Conservation (phyloP, 2,113 vertebrate genomes). For the Salvelinus fontinalis region DNA sequence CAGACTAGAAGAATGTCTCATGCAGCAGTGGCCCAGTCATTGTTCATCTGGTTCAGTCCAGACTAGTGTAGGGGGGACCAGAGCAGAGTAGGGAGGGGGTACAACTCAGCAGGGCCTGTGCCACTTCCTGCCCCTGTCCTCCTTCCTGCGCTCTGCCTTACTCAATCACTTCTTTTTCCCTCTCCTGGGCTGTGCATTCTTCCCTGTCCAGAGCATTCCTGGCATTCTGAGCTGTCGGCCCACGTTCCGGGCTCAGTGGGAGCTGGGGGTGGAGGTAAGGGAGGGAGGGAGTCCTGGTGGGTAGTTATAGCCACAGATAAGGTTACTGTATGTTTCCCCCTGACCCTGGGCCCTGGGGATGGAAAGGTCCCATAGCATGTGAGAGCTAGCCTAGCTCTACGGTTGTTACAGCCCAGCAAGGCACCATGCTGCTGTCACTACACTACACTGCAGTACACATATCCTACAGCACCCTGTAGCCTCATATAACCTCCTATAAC, state of each 20-base stretch:
- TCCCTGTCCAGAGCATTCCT: slow-evolving; percentile 8
- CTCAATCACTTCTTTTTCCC: not conserved
- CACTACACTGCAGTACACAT: not conserved
- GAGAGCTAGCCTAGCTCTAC: not conserved
- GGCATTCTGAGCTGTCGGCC: not conserved
- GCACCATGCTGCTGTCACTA: not conserved
- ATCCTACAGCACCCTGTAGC: not conserved
- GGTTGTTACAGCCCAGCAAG: not conserved
- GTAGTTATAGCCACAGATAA: not conserved
- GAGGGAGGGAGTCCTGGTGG: not conserved
- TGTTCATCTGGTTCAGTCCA: too few species aligned
- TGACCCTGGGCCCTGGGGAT: not conserved
- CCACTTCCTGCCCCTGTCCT: slow-evolving; percentile 5
- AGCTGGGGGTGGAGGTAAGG: not conserved
- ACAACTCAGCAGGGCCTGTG: not conserved
- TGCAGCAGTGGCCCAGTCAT: too few species aligned
- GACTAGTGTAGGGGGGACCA: not conserved
- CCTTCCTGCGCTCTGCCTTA: not conserved
- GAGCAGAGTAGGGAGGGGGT: not conserved
- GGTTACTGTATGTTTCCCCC: not conserved
- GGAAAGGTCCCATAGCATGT: not conserved
- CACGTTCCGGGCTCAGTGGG: not conserved
- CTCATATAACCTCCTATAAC: too few species aligned
- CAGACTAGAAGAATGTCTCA: not conserved
- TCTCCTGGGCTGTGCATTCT: not conserved